Base-by-base conservation (phyloP, 2,888 invertebrate genomes). In the Criorhina ranunculi region DNA sequence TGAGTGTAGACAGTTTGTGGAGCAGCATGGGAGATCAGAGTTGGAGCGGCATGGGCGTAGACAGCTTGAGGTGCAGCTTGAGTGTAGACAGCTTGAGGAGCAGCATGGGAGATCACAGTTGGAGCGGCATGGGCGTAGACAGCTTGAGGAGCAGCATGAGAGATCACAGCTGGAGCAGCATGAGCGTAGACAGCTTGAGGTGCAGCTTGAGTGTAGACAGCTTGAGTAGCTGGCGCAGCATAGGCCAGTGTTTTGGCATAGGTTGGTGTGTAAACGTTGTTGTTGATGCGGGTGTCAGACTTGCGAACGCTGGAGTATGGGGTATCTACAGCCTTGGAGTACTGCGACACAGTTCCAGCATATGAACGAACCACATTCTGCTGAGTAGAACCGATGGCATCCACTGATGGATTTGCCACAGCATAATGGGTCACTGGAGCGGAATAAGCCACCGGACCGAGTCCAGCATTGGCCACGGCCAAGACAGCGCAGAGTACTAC, bases 281-380 rank as follows among this genome's bases (percentile, higher is more conserved):
- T 93, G 90, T 93, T 93, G 90, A 93, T 90, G 83, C 93, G 92
- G 81, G 93, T 93, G 88, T 93, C 93, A 89, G 91, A 92, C 91
- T 93, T 93, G 87, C 93, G 93, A 35, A 94, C 93, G 88, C 93
- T 94, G 86, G 94, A 93, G 92, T 93, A 94, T 70, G 94, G 93
- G 62, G 93, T 93, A 88, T 94, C 93, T 33, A 93, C 93, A 67
- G 93, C 93, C 90, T 94, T 94, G 88, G 93, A 93, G 91, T 93
- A 92, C 89, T 92, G 92, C 70, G 94, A 94, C 4, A 94, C 93
- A 88, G 93, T 93, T 86, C 91, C 91, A 79, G 93, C 94, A 80
- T 93, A 92, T 24, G 94, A 93, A 81, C 94, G 93, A 70, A 93
- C 89, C 67, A 94, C 93, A 90, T 93, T 93, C 90, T 94, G 93